phyloP scores from a whole-genome alignment of 2,888 invertebrate species.

The Peribatodes rhomboidaria region DNA sequence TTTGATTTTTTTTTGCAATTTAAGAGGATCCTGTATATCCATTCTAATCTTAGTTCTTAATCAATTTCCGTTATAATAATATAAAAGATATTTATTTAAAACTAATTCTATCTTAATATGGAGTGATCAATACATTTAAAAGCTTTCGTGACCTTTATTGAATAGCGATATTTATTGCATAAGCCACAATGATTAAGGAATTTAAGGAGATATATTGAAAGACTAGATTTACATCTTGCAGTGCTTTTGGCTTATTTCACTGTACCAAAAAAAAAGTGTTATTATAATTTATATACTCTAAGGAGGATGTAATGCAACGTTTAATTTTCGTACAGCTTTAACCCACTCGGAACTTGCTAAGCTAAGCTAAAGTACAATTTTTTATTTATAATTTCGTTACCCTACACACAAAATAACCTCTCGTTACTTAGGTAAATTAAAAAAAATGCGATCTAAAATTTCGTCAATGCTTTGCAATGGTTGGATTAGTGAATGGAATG shows the following conservation, averaged over 20 bases:
- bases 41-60: not conserved
- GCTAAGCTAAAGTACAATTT: too few species aligned
- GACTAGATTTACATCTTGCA: not conserved
- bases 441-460: too few species aligned
- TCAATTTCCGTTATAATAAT: not conserved
- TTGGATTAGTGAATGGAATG: too few species aligned
- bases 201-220: not conserved
- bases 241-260: not conserved
- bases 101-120: slow-evolving; percentile 1
- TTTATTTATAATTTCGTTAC: too few species aligned
- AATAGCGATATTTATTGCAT: slow-evolving; percentile 4
- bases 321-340: too few species aligned
- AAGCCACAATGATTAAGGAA: not conserved
- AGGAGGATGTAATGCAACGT: too few species aligned
- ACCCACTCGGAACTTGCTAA: too few species aligned
- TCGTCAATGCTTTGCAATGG: too few species aligned
- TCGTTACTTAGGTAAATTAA: too few species aligned
- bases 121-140: slow-evolving; percentile 2
- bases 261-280: too few species aligned
- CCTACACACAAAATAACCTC: too few species aligned
- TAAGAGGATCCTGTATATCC: not conserved
- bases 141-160: slow-evolving; percentile 9
- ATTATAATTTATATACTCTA: too few species aligned
- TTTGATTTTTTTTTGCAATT: not conserved
- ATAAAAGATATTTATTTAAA: not conserved